Evolutionary conservation across 2,797 vertebrate species (phyloP).

Genomic region (Amblyopsis hoosieri): DNA sequence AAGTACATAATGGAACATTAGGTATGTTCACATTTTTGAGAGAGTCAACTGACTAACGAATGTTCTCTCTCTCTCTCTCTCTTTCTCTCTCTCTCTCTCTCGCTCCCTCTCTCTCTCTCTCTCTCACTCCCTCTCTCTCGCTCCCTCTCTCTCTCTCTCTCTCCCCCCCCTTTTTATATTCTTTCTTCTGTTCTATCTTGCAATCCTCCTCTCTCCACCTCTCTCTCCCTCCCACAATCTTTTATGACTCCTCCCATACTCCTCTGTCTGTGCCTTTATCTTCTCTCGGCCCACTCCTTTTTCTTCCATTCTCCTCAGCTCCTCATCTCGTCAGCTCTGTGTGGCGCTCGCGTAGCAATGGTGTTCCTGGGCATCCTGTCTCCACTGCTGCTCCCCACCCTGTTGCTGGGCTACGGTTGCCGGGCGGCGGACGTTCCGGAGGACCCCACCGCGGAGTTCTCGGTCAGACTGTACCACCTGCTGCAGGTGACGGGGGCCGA

Average conservation of each 20-base stretch:
- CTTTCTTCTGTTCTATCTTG: slow-evolving; percentile 20
- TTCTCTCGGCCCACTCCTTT: background rate
- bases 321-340: slow-evolving; percentile 33
- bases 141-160: too few species aligned
- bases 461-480: slow-evolving; percentile 91
- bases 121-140: too few species aligned
- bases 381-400: slow-evolving; percentile 70
- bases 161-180: slow-evolving; percentile 16
- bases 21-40: too few species aligned
- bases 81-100: too few species aligned
- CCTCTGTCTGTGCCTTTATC: slow-evolving; percentile 21
- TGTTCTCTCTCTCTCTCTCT: too few species aligned
- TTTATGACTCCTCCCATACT: slow-evolving; percentile 37
- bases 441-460: slow-evolving; percentile 87
- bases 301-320: slow-evolving; percentile 7
- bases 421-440: slow-evolving; percentile 82
- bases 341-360: slow-evolving; percentile 55
- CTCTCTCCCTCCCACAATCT: slow-evolving; percentile 21
- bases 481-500: slow-evolving; percentile 84
- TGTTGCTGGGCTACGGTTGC: slow-evolving; percentile 78
- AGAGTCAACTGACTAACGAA: too few species aligned
- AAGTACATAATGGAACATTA: too few species aligned
- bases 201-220: slow-evolving; percentile 28
- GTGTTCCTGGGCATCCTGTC: slow-evolving; percentile 61
- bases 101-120: too few species aligned